Base-by-base conservation (phyloP, 2,113 vertebrate species). In the Pungitius pungitius region DNA sequence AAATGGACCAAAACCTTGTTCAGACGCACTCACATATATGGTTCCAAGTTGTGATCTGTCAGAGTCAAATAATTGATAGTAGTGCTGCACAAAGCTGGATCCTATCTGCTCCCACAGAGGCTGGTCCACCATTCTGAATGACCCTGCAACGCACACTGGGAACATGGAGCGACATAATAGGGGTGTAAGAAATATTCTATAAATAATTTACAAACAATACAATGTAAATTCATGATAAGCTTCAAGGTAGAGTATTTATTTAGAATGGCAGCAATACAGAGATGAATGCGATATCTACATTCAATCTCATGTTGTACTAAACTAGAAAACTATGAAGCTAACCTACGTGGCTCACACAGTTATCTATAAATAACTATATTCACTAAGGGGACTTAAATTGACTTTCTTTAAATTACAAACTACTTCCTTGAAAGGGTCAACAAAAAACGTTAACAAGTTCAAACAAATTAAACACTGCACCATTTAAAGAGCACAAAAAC, bases 51-150 rank as follows among this genome's bases (percentile, higher is more conserved):
- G 96, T 84, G 94, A 93, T 93, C 98, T 96, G 91, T 99, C 95
- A 55, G 93, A 93, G 94, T 99, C 97, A 94, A 99, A 99, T 92
- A 96, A 90, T 68, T 96, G 95, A 88, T 99, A 99, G 88, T 99
- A 99, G 94, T 99, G 97, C 84, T 97, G 95, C 90, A 99, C 95
- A 74, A 99, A 99, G 94, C 97, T 96, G 92, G 95, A 96, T 93
- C 98, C 98, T 96, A 99, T 97, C 93, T 97, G 97, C 93, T 99
- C 97, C 97, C 97, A 99, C 92, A 96, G 94, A 91, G 96, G 96
- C 92, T 97, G 96, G 93, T 99, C 97, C 94, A 93, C 95, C 98
- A 99, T 99, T 93, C 94, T 99, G 96, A 95, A 87, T 95, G 93
- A 94, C 92, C 91, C 88, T 88, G 91, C 92, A 93, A 91, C 89